These are phyloP conservation scores for Podabrus alpinus DNA, from an alignment of 2,888 invertebrate species.

Conservation along the genomic window DNA sequence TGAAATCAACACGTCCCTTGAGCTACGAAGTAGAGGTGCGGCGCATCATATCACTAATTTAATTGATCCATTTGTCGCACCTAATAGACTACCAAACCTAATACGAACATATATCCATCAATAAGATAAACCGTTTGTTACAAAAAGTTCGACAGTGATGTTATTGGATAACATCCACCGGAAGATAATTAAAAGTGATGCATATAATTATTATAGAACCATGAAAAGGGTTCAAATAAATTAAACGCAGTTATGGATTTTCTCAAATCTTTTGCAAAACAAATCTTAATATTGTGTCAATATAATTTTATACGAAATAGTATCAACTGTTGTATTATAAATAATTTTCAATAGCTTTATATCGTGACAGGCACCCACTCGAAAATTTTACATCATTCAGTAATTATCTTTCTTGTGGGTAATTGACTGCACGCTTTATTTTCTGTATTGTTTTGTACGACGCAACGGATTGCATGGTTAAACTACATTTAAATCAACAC, in stretches of 20 bases:
- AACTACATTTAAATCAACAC: constrained; percentile 30
- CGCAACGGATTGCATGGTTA: constrained; percentile 30
- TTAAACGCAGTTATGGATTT: background rate
- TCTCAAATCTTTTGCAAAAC: background rate
- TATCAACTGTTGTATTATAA: constrained; percentile 11
- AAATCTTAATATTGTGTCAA: background rate
- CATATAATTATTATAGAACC: background rate
- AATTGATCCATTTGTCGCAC: constrained; percentile 46
- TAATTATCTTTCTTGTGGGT: constrained; percentile 37
- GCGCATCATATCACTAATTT: constrained; percentile 45
- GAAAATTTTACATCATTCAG: constrained; percentile 9
- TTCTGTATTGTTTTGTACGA: constrained; percentile 23
- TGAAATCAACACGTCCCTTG: constrained; percentile 35
- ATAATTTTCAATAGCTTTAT: constrained; percentile 26
- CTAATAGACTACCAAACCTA: constrained; percentile 41
- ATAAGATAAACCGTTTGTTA: constrained; percentile 18
- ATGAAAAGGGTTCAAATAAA: background rate
- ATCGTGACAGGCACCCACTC: constrained; percentile 28
- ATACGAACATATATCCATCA: constrained; percentile 25
- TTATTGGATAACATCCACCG: background rate
- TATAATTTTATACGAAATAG: background rate
- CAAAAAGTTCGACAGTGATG: background rate
- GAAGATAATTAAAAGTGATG: background rate
- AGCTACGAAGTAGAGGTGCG: constrained; percentile 28
- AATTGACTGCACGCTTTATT: constrained; percentile 35